Conservation (phyloP, 2,113 vertebrate species). For the Centropristis striata region DNA sequence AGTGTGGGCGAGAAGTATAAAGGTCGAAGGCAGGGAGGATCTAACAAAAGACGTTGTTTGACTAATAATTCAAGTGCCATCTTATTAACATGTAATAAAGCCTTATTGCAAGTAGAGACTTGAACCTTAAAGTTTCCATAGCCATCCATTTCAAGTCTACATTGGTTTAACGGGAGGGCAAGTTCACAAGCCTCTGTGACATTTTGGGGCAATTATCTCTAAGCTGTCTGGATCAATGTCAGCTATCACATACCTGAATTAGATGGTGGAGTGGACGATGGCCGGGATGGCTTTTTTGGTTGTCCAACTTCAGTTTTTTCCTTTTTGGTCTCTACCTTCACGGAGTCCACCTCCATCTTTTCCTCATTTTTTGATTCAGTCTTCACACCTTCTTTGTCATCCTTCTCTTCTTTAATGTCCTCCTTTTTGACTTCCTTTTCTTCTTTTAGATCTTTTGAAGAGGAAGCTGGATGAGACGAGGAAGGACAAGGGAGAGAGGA, state of each 20-base stretch:
- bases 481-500: slow-evolving; percentile 47
- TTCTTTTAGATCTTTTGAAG: slow-evolving; percentile 33
- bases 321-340: slow-evolving; percentile 63
- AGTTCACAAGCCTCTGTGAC: background rate
- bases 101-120: background rate
- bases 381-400: slow-evolving; percentile 48
- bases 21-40: background rate
- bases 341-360: slow-evolving; percentile 62
- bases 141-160: background rate
- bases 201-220: background rate
- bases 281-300: slow-evolving; percentile 60
- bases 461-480: slow-evolving; percentile 26
- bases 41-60: background rate
- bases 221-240: background rate
- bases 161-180: background rate
- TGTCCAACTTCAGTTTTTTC: slow-evolving; percentile 44
- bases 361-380: slow-evolving; percentile 39
- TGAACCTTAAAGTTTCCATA: background rate
- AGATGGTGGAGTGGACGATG: slow-evolving; percentile 76
- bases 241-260: slow-evolving; percentile 70
- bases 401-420: slow-evolving; percentile 32
- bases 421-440: slow-evolving; percentile 65
- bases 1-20: background rate
- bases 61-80: background rate
- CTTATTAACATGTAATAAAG: background rate